Evolutionary conservation across 2,888 invertebrate genomes (phyloP).

Genomic region (Bombyx huttoni): DNA sequence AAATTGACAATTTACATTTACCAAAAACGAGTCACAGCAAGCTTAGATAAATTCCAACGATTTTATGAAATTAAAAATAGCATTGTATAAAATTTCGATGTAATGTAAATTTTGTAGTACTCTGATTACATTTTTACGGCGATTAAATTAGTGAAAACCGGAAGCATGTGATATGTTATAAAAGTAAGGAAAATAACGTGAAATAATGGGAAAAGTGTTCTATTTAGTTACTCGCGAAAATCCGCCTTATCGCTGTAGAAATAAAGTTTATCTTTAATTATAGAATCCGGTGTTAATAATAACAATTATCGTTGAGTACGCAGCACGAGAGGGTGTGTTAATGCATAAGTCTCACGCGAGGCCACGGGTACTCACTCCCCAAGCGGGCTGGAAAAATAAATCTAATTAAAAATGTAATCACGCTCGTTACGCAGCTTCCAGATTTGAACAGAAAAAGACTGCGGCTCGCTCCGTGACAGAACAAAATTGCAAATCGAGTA

Average conservation of each 20-base stretch:
- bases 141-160: background rate
- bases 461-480: slow-evolving; percentile 17
- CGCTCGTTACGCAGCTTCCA: slow-evolving; percentile 19
- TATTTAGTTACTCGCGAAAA: slow-evolving; percentile 5
- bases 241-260: slow-evolving; percentile 5
- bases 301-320: slow-evolving; percentile 32
- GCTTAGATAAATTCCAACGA: too few relatives aligned
- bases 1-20: too few relatives aligned
- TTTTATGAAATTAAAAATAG: too few relatives aligned
- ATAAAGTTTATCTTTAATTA: slow-evolving; percentile 17
- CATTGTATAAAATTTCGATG: too few relatives aligned
- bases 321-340: slow-evolving; percentile 28
- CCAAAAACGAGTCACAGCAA: too few relatives aligned
- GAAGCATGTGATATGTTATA: slow-evolving; percentile 10
- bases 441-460: slow-evolving; percentile 20
- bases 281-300: slow-evolving; percentile 20
- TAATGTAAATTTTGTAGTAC: too few relatives aligned
- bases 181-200: slow-evolving; percentile 7
- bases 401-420: slow-evolving; percentile 33
- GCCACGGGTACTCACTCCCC: slow-evolving; percentile 12
- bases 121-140: too few relatives aligned
- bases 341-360: slow-evolving; percentile 35
- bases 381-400: slow-evolving; percentile 18
- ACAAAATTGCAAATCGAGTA: slow-evolving; percentile 28
- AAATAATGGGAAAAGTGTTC: slow-evolving; percentile 17